These are phyloP conservation scores for Aproaerema taeniolella DNA, from an alignment of 2,888 invertebrate species.

Conservation along the genomic window DNA sequence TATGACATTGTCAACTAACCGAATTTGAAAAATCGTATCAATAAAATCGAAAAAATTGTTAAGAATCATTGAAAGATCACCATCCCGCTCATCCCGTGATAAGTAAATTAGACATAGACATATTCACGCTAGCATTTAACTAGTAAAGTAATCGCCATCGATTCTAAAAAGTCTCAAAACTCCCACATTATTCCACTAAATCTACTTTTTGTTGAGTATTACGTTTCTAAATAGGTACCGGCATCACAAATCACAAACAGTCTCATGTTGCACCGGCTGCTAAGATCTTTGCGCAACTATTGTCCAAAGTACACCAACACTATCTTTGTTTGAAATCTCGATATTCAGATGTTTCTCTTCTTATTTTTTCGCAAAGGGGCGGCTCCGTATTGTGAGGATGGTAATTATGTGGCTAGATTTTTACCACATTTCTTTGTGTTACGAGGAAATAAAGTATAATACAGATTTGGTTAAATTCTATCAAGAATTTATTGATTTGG, in stretches of 20 bases:
- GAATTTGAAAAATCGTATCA: too few relatives aligned
- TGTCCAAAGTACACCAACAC: neutral
- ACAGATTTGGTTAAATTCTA: too few relatives aligned
- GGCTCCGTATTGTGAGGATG: conserved; percentile 18
- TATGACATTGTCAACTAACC: too few relatives aligned
- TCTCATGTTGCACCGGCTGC: conserved; percentile 1
- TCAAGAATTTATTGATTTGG: too few relatives aligned
- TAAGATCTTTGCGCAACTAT: conserved; percentile 5
- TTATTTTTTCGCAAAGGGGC: conserved; percentile 17
- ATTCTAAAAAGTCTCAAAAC: too few relatives aligned
- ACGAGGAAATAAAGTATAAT: conserved; percentile 1
- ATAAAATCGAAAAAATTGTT: too few relatives aligned
- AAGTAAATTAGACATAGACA: too few relatives aligned
- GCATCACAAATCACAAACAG: conserved; percentile 20
- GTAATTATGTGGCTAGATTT: conserved; percentile 28
- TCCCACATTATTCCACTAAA: conserved; percentile 25
- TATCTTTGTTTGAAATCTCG: conserved; percentile 32
- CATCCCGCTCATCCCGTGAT: too few relatives aligned
- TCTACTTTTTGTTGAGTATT: conserved; percentile 22
- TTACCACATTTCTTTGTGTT: conserved; percentile 18
- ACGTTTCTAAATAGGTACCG: conserved; percentile 23
- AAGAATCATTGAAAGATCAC: too few relatives aligned
- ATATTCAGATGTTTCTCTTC: conserved; percentile 31
- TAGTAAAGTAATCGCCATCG: too few relatives aligned
- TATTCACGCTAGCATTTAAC: too few relatives aligned